Evolutionary conservation across 37 sponge, comb jelly and placozoan genomes (phyloP), one percentile per base, ranked within the genome.

Genomic region (Agelas oroides): DNA sequence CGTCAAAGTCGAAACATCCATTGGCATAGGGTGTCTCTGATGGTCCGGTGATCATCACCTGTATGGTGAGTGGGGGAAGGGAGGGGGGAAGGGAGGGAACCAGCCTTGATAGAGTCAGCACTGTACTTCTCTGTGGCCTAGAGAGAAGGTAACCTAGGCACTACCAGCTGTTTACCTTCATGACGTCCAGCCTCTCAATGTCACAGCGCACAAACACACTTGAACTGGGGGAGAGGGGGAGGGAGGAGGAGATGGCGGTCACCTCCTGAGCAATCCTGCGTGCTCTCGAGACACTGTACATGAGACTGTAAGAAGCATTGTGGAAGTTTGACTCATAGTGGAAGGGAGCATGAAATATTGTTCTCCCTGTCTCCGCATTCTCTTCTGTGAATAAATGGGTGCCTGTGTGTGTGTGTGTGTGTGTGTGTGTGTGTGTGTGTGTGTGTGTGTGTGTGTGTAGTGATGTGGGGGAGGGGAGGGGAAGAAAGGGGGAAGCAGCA

Each of bases 1-100:
- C 90, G 78, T 94, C 95, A 84, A 94, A 96, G 77, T 86, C 87
- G 75, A 94, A 96, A 60, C 97, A 96, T 34, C 97, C 97, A 56
- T 94, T 94, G 60, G 92, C 94, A 55, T 96, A 96, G 23, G 97
- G 97, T 56, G 97, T 96, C 53, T 92, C 94, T 25, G 90, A 82
- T 2, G 97, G 97, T 32, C 97, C 97, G 27, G 94, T 93, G 30
- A 96, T 93, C 18, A 96, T 87, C 34, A 93, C 94, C 94, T 94
- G 62, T 46, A 8, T 46, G 46, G n/a, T n/a, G n/a, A n/a, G n/a
- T n/a, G n/a, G n/a, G n/a, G n/a, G n/a, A n/a, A n/a, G n/a, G 32
- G 55, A 11, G 46, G 25, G 52, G 15, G 62, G 20, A 61, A 15
- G n/a, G n/a, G n/a, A n/a, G n/a, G n/a, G n/a, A n/a, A n/a, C n/a